Conservation (phyloP, 1,140 invertebrate species). For the Formica exsecta region DNA sequence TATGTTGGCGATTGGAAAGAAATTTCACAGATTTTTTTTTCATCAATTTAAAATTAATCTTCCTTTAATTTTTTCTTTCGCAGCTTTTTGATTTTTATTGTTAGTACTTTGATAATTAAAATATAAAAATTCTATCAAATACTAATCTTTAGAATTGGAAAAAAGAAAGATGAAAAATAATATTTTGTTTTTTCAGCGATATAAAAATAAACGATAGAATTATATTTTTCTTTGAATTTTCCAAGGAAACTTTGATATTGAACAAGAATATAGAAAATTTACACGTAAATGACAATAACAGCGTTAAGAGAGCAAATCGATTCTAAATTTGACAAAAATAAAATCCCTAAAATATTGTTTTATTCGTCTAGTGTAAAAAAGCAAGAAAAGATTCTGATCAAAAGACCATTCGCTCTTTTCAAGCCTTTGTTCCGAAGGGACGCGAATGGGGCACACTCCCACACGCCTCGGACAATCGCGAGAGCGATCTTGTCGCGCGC, state of each 20-base stretch:
- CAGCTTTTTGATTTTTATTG: not conserved
- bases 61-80: not conserved
- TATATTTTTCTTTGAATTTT: not conserved
- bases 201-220: not conserved
- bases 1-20: no score
- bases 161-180: not conserved
- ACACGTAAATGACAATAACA: no score
- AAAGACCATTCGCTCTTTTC: not conserved
- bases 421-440: conserved; percentile 39
- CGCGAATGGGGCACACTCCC: conserved; percentile 30
- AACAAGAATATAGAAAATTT: no score
- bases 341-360: not conserved
- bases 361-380: not conserved
- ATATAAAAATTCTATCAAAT: not conserved
- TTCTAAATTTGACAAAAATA: not conserved
- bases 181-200: not conserved
- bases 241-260: no score
- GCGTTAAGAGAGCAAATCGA: no score
- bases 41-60: not conserved
- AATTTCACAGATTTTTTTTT: not conserved
- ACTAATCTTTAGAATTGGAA: not conserved
- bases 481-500: conserved; percentile 30
- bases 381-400: not conserved
- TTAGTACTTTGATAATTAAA: not conserved
- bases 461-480: conserved; percentile 46